Base-by-base conservation (phyloP, 2,888 invertebrate species). In the Actias luna region DNA sequence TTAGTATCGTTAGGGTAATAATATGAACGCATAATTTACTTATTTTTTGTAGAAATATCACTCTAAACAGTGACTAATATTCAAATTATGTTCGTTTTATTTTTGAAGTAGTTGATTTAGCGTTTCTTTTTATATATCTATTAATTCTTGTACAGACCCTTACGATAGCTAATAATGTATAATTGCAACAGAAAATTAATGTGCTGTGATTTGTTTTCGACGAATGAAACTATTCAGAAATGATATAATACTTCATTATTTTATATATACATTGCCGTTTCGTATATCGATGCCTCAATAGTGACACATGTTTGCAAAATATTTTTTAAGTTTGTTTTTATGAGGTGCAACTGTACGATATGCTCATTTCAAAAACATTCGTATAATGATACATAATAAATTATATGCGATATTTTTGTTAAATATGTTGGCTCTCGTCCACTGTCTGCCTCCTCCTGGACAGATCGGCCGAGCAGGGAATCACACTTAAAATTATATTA, bases 391-490 rank as follows among this genome's bases (percentile, higher is more conserved):
- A 84, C 77, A 76, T 77, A 85, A 92, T 90, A 90, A 92, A 88
- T 92, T 90, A 89, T 85, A 84, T 78, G 84, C 78, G 88, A 87
- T 91, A 92, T 92, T 92, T 91, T 89, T 87, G 86, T 87, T 82
- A 80, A 78, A 76, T 78, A 82, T 81, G 75, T 91, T 92, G 92
- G 92, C 92, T 86, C 82, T 65, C 71, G 78, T 83, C 92, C 92
- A 91, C 83, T 82, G 80, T 78, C 78, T 80, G 79, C 77, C 33
- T 33, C 33, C 42, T 82, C 73, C 83, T 83, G 82, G 76, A 80
- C 75, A 78, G 80, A 80, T 76, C 78, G 82, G 79, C 39, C 52
- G 59, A 39, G 52, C 63, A 63, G 63, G 59, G 70, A 85, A 85
- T 85, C 79, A 80, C 71, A 77, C 74, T 74, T 72, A 75, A 78